phyloP scores from a whole-genome alignment of 1,140 invertebrate species.

The Ostrea denselamellosa region DNA sequence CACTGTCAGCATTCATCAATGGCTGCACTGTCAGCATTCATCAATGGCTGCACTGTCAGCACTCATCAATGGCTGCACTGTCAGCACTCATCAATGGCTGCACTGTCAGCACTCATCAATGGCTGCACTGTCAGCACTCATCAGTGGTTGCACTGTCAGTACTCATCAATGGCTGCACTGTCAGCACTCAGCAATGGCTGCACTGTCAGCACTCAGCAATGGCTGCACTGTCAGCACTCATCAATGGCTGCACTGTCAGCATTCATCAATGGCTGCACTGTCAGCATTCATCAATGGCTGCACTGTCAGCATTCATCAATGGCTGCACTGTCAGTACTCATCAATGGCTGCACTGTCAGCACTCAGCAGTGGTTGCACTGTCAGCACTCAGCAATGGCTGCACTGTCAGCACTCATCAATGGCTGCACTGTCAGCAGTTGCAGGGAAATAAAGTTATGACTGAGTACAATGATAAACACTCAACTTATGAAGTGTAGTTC shows the following conservation, averaged over 20 bases:
- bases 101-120: not conserved
- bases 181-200: no score
- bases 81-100: no score
- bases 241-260: not conserved
- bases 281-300: no score
- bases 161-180: no score
- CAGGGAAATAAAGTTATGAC: not conserved
- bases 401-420: slow-evolving; percentile 39
- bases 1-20: not conserved
- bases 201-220: not conserved
- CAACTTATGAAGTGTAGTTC: not conserved
- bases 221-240: not conserved
- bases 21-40: not conserved
- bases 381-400: no score
- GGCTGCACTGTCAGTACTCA: no score
- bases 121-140: not conserved
- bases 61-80: no score
- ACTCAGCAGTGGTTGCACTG: no score
- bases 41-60: not conserved
- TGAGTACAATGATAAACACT: not conserved
- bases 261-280: no score
- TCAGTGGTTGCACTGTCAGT: no score
- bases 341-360: not conserved
- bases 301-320: not conserved
- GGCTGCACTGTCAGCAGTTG: not conserved